Evolutionary conservation across 2,113 vertebrate genomes (phyloP), one percentile per base, ranked within the genome.

Genomic region (Oreochromis niloticus): DNA sequence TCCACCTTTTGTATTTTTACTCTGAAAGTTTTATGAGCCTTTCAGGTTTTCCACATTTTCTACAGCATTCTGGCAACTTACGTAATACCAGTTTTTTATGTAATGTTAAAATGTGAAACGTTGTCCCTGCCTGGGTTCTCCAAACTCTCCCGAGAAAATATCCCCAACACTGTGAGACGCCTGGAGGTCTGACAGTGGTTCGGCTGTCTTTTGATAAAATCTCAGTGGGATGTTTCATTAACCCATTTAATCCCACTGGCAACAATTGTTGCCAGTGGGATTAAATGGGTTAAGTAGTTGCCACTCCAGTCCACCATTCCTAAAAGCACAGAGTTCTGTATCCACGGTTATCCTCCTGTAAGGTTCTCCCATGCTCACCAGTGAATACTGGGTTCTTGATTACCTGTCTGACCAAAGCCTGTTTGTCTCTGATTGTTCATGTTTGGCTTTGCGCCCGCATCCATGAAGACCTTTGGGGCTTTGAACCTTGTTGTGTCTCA

Each of bases 281-380:
- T n/a, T n/a, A n/a, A n/a, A n/a, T n/a, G n/a, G n/a, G n/a, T n/a
- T n/a, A 17, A 46, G 68, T 9, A 30, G 41, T 30, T 17, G 5
- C 41, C 22, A 4, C 22, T 73, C 22, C 68, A 46, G 7, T 46
- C 1, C 68, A 73, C 0, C 0, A 9, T 27, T 9, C 68, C 22
- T 24, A 43, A 73, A 73, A 46, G 66, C 39, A 19, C 6, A 14
- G 13, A 43, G n/a, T 6, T 43, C 0, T 73, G 39, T 27, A 1
- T 24, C 41, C 22, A 10, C 11, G 22, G 52, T 16, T 71, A 24
- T 71, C n/a, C 11, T 43, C 66, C 39, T 71, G 66, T 43, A 24
- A 71, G 39, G n/a, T 24, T 43, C 66, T 16, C 41, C 66, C 66
- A 10, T 55, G 4, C 5, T 73, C 39, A 27, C 39, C n/a, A 3